Percentiles rank a stretch among this genome's conserved stretches.
phyloP scores from a whole-genome alignment of 2,113 vertebrate species.

The Semicossyphus pulcher region DNA sequence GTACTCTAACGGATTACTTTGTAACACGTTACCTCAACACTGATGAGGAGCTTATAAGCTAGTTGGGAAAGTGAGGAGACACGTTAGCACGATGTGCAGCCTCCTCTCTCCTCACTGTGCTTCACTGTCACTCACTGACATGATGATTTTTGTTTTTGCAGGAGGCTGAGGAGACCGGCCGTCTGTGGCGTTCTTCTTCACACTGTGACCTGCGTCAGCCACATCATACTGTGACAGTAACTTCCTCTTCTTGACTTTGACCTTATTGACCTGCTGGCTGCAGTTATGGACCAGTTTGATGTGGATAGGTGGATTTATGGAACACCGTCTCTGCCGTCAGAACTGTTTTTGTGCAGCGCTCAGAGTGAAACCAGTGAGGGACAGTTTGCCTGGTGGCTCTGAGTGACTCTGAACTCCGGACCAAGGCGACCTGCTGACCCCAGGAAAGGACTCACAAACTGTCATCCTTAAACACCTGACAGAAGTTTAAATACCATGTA shows the following conservation, averaged over 20 bases:
- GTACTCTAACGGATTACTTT: no score
- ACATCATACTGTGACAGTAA: constrained; percentile 16
- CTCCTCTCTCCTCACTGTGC: no score
- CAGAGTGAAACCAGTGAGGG: constrained; percentile 3
- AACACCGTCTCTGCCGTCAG: background rate
- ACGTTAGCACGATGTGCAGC: no score
- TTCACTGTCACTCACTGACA: no score
- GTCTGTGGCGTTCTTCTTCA: background rate
- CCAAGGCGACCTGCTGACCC: constrained; percentile 8
- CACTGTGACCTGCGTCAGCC: constrained; percentile 12
- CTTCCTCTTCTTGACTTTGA: constrained; percentile 24
- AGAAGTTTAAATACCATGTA: no score
- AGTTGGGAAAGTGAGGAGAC: no score
- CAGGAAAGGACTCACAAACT: background rate
- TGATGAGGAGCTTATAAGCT: no score
- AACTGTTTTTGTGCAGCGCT: constrained; percentile 10
- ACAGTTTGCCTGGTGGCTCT: constrained; percentile 12
- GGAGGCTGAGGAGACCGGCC: constrained; percentile 3
- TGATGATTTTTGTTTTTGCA: no score
- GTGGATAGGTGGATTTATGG: background rate
- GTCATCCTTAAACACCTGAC: no score
- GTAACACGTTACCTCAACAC: no score
- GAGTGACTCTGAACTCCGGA: constrained; percentile 21
- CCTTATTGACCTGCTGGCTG: constrained; percentile 14
- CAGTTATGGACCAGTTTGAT: constrained; percentile 2